phyloP scores from a whole-genome alignment of 2,888 invertebrate species.

The Synanthedon myopaeformis region DNA sequence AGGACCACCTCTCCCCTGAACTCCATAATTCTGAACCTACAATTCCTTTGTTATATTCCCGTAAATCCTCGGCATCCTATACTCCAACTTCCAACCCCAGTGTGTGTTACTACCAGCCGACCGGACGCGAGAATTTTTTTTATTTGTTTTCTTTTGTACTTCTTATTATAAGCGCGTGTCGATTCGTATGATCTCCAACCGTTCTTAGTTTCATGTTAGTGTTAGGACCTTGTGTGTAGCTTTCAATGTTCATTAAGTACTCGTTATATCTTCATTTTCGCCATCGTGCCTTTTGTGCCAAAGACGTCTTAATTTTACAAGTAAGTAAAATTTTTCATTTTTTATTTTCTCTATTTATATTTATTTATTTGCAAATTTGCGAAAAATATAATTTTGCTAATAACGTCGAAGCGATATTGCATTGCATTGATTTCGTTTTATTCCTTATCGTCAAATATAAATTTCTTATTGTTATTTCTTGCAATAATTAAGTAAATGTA shows the following conservation, averaged over 20 bases:
- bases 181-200: background rate
- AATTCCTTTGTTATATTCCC: background rate
- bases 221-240: background rate
- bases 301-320: conserved; percentile 1
- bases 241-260: background rate
- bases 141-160: too few relatives aligned
- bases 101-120: background rate
- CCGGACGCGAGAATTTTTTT: too few relatives aligned
- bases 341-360: too few relatives aligned
- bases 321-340: background rate
- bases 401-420: too few relatives aligned
- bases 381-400: too few relatives aligned
- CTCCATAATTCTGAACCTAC: background rate
- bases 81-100: background rate
- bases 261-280: background rate
- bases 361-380: too few relatives aligned
- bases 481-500: too few relatives aligned
- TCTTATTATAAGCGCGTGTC: background rate
- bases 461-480: too few relatives aligned
- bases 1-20: background rate
- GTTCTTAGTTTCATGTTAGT: conserved; percentile 3
- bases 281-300: background rate
- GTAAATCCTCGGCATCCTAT: background rate
- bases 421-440: too few relatives aligned
- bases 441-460: too few relatives aligned